phyloP scores from a whole-genome alignment of 1,140 invertebrate genomes.

The Trypoxylus dichotomus region DNA sequence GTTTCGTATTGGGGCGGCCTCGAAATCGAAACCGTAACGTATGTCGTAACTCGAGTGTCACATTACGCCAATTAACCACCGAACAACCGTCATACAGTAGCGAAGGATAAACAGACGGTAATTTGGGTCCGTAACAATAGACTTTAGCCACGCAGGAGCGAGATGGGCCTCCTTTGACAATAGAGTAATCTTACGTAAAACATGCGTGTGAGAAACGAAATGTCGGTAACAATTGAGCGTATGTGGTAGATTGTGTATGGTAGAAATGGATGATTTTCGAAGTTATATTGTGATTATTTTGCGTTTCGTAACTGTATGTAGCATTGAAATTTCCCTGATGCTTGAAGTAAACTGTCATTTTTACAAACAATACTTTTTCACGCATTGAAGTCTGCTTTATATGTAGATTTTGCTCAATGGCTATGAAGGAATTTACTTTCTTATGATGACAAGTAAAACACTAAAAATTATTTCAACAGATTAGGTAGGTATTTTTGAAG shows the following conservation, averaged over 20 bases:
- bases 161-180: neutral
- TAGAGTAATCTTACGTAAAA: neutral
- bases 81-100: neutral
- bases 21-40: constrained; percentile 1
- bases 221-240: neutral
- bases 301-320: too few relatives aligned
- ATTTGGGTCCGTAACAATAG: neutral
- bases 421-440: too few relatives aligned
- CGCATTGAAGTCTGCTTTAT: too few relatives aligned
- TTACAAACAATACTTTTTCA: too few relatives aligned
- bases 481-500: too few relatives aligned
- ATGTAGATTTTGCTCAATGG: too few relatives aligned
- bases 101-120: neutral
- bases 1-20: neutral
- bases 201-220: neutral
- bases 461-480: too few relatives aligned
- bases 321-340: too few relatives aligned
- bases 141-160: neutral
- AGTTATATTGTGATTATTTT: too few relatives aligned
- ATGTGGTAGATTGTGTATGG: neutral
- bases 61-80: neutral
- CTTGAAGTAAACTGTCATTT: too few relatives aligned
- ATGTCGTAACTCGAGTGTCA: neutral
- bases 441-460: too few relatives aligned
- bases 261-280: too few relatives aligned